A percentile compares a stretch with the other conserved stretches of the same genome.
These are phyloP conservation scores for Neotoma lepida DNA, from an alignment of 2,113 vertebrate species.

Conservation along the genomic window DNA sequence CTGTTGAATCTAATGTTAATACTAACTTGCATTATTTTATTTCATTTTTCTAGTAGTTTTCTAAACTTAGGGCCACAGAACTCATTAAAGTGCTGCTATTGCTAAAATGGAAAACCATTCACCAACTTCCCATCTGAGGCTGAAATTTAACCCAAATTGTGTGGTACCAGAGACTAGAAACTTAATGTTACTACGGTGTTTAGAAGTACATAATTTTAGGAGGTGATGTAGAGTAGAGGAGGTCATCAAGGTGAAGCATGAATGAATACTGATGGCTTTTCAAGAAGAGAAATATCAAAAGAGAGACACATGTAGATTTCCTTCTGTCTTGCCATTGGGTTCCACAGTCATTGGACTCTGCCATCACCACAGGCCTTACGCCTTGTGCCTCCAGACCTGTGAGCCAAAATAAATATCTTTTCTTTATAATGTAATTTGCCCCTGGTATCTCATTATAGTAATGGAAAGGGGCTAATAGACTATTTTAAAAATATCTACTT, in stretches of 20 bases:
- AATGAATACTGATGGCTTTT: not conserved
- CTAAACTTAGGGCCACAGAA: not conserved
- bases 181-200: not conserved
- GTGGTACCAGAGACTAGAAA: not conserved
- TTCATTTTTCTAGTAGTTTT: conserved; percentile 1
- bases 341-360: too few relatives aligned
- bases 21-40: conserved; percentile 8
- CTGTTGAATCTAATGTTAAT: not conserved
- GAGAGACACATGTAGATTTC: too few relatives aligned
- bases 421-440: not conserved
- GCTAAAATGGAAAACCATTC: not conserved
- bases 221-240: not conserved
- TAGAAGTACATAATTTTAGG: not conserved
- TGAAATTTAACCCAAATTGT: not conserved
- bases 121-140: not conserved
- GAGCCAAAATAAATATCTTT: not conserved
- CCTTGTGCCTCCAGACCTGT: not conserved
- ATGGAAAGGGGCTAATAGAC: not conserved
- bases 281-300: not conserved
- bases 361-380: not conserved
- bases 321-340: not conserved
- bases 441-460: not conserved
- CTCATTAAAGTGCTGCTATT: not conserved
- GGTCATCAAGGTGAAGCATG: not conserved
- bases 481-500: not conserved